These are phyloP conservation scores for Macrophya annulata DNA, from an alignment of 2,888 invertebrate species.

Conservation along the genomic window DNA sequence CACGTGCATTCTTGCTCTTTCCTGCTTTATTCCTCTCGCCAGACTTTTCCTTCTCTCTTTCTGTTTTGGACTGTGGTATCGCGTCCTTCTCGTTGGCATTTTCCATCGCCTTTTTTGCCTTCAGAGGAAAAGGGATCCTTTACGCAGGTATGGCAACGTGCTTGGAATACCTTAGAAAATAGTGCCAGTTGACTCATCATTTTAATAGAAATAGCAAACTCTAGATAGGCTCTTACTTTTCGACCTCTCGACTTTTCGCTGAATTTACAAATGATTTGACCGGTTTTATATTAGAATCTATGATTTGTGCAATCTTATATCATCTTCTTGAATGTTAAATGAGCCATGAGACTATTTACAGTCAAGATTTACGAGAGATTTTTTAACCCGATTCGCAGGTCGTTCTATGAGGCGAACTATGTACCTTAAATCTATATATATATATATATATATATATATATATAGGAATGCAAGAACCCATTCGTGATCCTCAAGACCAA, in stretches of 20 bases:
- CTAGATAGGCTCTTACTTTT: neutral
- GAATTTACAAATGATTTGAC: neutral
- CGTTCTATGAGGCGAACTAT: slow-evolving; percentile 36
- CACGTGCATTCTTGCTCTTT: slow-evolving; percentile 39
- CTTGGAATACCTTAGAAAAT: slow-evolving; percentile 18
- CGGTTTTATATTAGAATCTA: slow-evolving; percentile 34
- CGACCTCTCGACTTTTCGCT: neutral
- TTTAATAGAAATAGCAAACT: slow-evolving; percentile 43
- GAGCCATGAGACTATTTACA: slow-evolving; percentile 42
- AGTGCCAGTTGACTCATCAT: slow-evolving; percentile 48
- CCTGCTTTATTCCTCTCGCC: neutral
- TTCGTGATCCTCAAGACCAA: neutral
- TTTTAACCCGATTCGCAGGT: slow-evolving; percentile 20
- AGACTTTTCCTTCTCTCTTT: neutral
- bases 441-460: too few species aligned
- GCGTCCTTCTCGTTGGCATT: slow-evolving; percentile 18
- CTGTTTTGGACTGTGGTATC: slow-evolving; percentile 2
- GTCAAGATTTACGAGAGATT: slow-evolving; percentile 26
- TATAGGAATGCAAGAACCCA: neutral
- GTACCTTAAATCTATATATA: neutral
- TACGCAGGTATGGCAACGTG: slow-evolving; percentile 49
- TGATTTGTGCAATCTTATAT: neutral
- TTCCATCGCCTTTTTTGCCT: slow-evolving; percentile 23
- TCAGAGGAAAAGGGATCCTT: slow-evolving; percentile 39
- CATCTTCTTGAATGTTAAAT: slow-evolving; percentile 31